These are phyloP conservation scores for Heteromyza rotundicornis DNA, from an alignment of 2,888 invertebrate species.

Conservation along the genomic window DNA sequence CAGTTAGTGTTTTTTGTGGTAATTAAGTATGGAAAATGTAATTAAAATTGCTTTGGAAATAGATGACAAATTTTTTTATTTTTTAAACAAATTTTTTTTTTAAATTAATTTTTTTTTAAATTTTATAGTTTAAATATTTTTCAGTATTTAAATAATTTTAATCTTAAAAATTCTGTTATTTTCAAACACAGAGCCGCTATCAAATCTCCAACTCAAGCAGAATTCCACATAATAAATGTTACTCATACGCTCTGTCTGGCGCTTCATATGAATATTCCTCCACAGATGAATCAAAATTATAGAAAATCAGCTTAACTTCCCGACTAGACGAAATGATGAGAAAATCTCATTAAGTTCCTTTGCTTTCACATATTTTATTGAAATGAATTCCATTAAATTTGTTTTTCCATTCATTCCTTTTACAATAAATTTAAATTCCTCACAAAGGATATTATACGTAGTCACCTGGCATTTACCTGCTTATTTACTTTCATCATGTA, in stretches of 20 bases:
- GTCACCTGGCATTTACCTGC: not conserved
- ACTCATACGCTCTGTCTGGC: not conserved
- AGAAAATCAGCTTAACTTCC: constrained; percentile 3
- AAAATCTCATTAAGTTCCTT: constrained; percentile 3
- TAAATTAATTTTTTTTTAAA: too few relatives aligned
- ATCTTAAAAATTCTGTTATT: too few relatives aligned
- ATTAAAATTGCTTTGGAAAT: not conserved
- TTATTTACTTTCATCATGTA: not conserved
- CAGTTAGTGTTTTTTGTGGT: not conserved
- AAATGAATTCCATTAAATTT: too few relatives aligned
- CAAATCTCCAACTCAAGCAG: too few relatives aligned
- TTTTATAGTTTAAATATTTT: too few relatives aligned
- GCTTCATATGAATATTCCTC: not conserved
- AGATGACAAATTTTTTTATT: too few relatives aligned
- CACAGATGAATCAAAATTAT: not conserved
- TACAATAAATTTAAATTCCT: not conserved
- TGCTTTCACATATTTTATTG: not conserved
- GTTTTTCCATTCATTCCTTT: not conserved
- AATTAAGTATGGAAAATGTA: not conserved
- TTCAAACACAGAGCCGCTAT: too few relatives aligned
- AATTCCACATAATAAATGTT: too few relatives aligned
- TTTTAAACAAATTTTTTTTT: too few relatives aligned
- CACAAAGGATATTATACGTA: not conserved
- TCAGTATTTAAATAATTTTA: too few relatives aligned
- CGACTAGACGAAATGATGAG: not conserved